Evolutionary conservation across 2,888 invertebrate species (phyloP).

Genomic region (Neoscelio sp.): DNA sequence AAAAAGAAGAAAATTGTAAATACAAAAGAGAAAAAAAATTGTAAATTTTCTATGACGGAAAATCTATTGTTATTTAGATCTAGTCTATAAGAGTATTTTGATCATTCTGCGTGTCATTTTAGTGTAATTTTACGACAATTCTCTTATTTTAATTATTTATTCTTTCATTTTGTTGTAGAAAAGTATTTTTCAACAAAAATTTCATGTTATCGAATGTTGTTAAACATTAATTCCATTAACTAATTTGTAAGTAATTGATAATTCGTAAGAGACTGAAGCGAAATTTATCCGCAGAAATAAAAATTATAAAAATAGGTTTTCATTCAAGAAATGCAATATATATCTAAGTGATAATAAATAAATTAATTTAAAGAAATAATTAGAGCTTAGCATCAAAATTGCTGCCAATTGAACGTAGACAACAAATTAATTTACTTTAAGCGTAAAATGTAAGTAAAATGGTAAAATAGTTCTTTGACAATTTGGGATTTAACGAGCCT

Average conservation of each 20-base stretch:
- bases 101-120: slow-evolving; percentile 59
- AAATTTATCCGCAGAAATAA: slow-evolving; percentile 35
- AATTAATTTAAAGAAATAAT: no score
- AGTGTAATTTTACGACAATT: slow-evolving; percentile 29
- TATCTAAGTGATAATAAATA: no score
- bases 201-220: no score
- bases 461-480: slow-evolving; percentile 42
- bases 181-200: no score
- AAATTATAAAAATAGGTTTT: slow-evolving; percentile 33
- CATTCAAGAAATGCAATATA: slow-evolving; percentile 26
- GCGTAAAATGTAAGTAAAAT: slow-evolving; percentile 45
- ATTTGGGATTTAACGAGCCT: slow-evolving; percentile 58
- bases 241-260: slow-evolving; percentile 49
- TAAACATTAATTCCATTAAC: no score
- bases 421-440: slow-evolving; percentile 36
- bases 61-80: slow-evolving; percentile 66
- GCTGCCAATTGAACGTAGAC: slow-evolving; percentile 53
- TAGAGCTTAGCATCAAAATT: slow-evolving; percentile 53
- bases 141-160: slow-evolving; percentile 19
- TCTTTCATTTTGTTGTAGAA: no score
- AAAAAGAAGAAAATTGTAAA: slow-evolving; percentile 56
- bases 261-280: slow-evolving; percentile 62
- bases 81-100: slow-evolving; percentile 65
- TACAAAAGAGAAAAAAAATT: slow-evolving; percentile 52
- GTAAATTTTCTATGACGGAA: slow-evolving; percentile 66